Evolutionary conservation across 2,113 vertebrate genomes (phyloP), one percentile per base, ranked within the genome.

Genomic region (Blennius ocellaris): DNA sequence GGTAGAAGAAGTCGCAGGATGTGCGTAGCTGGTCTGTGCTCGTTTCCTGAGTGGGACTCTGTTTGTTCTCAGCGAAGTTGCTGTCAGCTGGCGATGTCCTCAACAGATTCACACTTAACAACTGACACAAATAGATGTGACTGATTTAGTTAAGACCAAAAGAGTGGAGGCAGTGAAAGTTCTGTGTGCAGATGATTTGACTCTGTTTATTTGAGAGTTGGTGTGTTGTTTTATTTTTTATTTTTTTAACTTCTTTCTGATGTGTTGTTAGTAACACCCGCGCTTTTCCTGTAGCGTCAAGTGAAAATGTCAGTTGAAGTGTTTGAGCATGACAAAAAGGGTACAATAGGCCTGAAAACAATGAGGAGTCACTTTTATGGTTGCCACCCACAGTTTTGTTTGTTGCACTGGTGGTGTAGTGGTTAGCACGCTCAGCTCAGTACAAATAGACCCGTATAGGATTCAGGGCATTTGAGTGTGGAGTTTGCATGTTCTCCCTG

Each of bases 71-170:
- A 6, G 21, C 12, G 48, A 56, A 61, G 40, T 57, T 30, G 53
- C 63, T 54, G 52, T 44, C 21, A 61, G 44, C 40, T 49, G 47
- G 39, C 21, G 37, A 61, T 69, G 49, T 2, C 15, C 43, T 39
- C 47, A 68, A 54, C 56, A 69, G 69, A 67, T 72, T 17, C 61
- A 57, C 52, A 68, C 49, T 63, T 71, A 38, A 55, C 53, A 59
- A 30, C 53, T 0, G 10, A 50, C 49, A 55, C 40, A 69, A 53
- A 65, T 15, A 16, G 50, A 56, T 12, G 30, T n/a, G 30, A 65
- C 57, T 44, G 40, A 54, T 55, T 61, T 47, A 50, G 43, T 63
- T 67, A 49, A 66, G 30, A 54, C 8, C 21, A 51, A 30, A 50
- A 12, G 37, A 79, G 48, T 44, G 54, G 57, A 69, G 56, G 5